Evolutionary conservation across 64 coral and sea anemone species (phyloP).

Genomic region (Stichodactyla mertensii): DNA sequence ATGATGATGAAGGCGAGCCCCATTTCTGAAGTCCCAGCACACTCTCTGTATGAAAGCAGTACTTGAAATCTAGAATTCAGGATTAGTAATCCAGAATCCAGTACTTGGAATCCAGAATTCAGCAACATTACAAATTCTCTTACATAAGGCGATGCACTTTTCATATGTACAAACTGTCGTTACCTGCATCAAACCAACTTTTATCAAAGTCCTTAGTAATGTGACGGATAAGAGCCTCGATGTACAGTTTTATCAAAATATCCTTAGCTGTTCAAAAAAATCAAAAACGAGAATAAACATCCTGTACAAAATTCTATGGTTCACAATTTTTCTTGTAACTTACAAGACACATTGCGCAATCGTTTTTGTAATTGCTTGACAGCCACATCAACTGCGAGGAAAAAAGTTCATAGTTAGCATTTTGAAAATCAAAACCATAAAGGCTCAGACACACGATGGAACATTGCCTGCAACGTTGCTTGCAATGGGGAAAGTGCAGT

Average conservation of each 20-base stretch:
- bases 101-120: too few species aligned
- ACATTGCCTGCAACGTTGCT: too few species aligned
- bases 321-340: not conserved
- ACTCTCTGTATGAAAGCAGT: too few species aligned
- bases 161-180: not conserved
- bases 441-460: too few species aligned
- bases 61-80: too few species aligned
- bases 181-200: conserved; percentile 28
- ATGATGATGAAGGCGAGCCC: too few species aligned
- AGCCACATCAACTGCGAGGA: conserved; percentile 76
- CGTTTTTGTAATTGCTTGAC: conserved; percentile 54
- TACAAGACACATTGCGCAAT: conserved; percentile 45
- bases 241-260: conserved; percentile 35
- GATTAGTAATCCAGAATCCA: too few species aligned
- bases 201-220: conserved; percentile 18
- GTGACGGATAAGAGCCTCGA: conserved; percentile 35
- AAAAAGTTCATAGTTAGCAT: not conserved
- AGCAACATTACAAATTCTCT: too few species aligned
- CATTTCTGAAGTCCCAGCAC: too few species aligned
- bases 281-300: not conserved
- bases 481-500: too few species aligned
- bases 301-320: not conserved
- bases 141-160: not conserved
- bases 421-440: not conserved
- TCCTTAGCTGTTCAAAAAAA: conserved; percentile 14